Evolutionary conservation across 53 echinoderm and acorn worm genomes (phyloP).

Genomic region (Holothuria scabra): DNA sequence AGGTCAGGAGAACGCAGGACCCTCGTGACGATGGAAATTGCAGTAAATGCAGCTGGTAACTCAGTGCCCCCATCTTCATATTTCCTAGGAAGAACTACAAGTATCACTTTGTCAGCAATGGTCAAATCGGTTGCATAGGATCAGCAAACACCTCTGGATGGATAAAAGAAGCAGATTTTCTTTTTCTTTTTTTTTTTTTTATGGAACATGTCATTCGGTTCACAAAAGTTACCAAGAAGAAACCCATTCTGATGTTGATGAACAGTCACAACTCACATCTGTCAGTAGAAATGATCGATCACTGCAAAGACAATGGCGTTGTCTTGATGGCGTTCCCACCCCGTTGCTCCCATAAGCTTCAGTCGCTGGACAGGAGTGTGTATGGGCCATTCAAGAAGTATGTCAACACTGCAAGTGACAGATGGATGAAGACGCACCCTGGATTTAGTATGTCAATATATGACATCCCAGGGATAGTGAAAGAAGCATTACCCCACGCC

Average conservation of each 20-base stretch:
- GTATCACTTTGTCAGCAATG: slow-evolving; percentile 39
- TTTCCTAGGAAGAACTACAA: slow-evolving; percentile 42
- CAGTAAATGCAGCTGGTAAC: slow-evolving; percentile 25
- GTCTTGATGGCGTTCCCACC: slow-evolving; percentile 27
- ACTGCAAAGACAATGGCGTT: slow-evolving; percentile 32
- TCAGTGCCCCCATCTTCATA: slow-evolving; percentile 13
- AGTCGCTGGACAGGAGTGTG: slow-evolving; percentile 33
- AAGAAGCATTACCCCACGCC: slow-evolving; percentile 6
- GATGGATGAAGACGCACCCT: slow-evolving; percentile 47
- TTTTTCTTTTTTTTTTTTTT: background rate
- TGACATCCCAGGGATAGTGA: slow-evolving; percentile 33
- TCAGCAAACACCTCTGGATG: slow-evolving; percentile 29
- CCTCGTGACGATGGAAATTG: slow-evolving; percentile 9
- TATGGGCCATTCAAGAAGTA: slow-evolving; percentile 32
- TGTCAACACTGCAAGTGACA: slow-evolving; percentile 23
- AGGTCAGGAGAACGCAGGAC: slow-evolving; percentile 32
- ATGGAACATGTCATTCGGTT: slow-evolving; percentile 24
- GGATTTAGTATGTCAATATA: slow-evolving; percentile 32
- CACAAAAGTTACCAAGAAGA: slow-evolving; percentile 12
- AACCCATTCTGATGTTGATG: slow-evolving; percentile 3
- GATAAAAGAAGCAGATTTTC: slow-evolving; percentile 32
- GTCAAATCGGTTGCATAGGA: slow-evolving; percentile 29
- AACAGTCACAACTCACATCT: slow-evolving; percentile 29
- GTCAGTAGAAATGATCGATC: slow-evolving; percentile 33
- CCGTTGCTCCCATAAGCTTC: slow-evolving; percentile 34